These are phyloP conservation scores for Kryphioiulus occultus DNA, from an alignment of 2,888 invertebrate species.

Conservation along the genomic window DNA sequence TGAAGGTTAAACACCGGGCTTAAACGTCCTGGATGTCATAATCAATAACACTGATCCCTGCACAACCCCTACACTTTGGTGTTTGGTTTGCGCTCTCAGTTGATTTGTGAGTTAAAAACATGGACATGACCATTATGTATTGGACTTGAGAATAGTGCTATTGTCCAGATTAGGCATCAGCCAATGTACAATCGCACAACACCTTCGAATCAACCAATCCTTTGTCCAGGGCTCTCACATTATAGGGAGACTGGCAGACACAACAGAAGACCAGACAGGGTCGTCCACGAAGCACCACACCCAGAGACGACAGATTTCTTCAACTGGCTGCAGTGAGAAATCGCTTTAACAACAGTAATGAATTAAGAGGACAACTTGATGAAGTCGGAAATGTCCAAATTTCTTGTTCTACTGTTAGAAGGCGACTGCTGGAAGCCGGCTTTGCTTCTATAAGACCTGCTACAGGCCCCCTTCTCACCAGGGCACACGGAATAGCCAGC, in stretches of 20 bases:
- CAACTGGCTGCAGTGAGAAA: conserved; percentile 40
- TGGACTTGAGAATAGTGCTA: conserved; percentile 41
- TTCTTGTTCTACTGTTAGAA: neutral
- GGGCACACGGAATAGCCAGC: neutral
- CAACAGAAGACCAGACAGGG: neutral
- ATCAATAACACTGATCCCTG: neutral
- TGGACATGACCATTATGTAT: conserved; percentile 41
- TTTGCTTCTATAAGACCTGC: neutral
- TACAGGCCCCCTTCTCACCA: neutral
- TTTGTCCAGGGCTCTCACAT: neutral
- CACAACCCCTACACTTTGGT: conserved; percentile 17
- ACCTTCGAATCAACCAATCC: conserved; percentile 20
- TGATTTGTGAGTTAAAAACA: neutral
- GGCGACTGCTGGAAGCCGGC: neutral
- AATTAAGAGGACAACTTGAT: neutral
- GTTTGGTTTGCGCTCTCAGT: conserved; percentile 4
- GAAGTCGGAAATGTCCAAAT: conserved; percentile 1
- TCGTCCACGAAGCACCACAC: conserved; percentile 27
- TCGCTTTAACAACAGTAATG: neutral
- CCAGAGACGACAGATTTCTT: conserved; percentile 22
- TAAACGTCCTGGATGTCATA: neutral
- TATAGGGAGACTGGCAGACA: conserved; percentile 41
- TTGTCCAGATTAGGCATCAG: conserved; percentile 33
- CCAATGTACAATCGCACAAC: conserved; percentile 39
- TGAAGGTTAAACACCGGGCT: neutral